Evolutionary conservation across 2,113 vertebrate species (phyloP), one percentile per base, ranked within the genome.

Genomic region (Pogonocichla stellata): DNA sequence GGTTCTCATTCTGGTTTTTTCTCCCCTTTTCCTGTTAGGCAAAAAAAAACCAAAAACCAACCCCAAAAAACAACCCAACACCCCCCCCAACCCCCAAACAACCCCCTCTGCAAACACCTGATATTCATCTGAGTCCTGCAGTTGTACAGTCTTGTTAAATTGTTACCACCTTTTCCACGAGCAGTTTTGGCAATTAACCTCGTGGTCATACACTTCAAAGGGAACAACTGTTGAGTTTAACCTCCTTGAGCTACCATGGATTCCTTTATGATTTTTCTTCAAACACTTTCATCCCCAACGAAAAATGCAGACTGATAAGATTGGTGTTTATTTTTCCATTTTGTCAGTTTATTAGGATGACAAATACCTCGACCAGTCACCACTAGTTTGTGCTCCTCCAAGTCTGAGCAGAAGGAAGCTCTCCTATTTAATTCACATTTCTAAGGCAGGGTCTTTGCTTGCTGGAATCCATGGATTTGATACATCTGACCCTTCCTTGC

Each of bases 131-230:
- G 97, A 97, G 97, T 84, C 82, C 98, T 97, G 98, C 98, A 97
- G 98, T 97, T 97, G 97, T 97, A 97, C 98, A 98, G 98, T 98
- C 97, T 98, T 97, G 98, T 99, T 99, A 99, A 99, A 99, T 99
- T 99, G 99, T 99, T 99, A 99, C 99, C 99, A 99, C 99, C 99
- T 99, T 99, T 98, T 98, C 98, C 98, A 99, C 98, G 98, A 98
- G 98, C 97, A 93, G 98, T 98, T 98, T 98, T 98, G 98, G 99
- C 99, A 99, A 99, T 99, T 99, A 99, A 99, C 98, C 98, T 98
- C 98, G 72, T 97, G 98, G 98, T 98, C 97, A 96, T 97, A 88
- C 94, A 99, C 99, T 99, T 99, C 99, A 99, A 99, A 99, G 98
- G 97, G 95, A 98, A 97, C 97, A 98, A 98, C 98, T 96, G 98